Percentiles rank a stretch among this genome's conserved stretches.
phyloP scores from a whole-genome alignment of 1,140 invertebrate species.

The Drosophila biarmipes region DNA sequence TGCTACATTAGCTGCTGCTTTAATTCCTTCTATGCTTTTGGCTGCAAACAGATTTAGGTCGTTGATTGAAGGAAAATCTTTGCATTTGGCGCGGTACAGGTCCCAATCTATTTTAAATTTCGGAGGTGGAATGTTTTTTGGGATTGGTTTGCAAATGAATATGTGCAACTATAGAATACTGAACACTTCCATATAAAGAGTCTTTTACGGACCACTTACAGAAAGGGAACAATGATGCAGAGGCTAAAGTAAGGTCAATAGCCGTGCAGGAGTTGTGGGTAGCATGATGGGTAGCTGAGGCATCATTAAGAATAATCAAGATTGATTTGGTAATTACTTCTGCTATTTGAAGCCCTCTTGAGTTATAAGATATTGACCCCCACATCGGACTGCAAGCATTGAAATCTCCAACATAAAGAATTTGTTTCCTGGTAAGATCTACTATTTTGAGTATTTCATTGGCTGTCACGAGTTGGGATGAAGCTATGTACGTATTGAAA shows the following conservation, averaged over 20 bases:
- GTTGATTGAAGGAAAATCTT: no score
- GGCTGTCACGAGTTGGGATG: no score
- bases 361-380: slow-evolving; percentile 15
- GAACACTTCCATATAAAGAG: slow-evolving; percentile 13
- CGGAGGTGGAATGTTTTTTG: neutral
- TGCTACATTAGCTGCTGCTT: no score
- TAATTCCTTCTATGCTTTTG: no score
- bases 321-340: slow-evolving; percentile 12
- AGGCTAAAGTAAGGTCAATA: slow-evolving; percentile 18
- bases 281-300: slow-evolving; percentile 16
- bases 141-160: neutral
- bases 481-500: no score
- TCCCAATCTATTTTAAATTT: slow-evolving; percentile 10
- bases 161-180: slow-evolving; percentile 1
- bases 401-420: slow-evolving; percentile 27
- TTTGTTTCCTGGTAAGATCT: no score
- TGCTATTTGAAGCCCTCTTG: slow-evolving; percentile 18
- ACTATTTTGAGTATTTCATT: no score
- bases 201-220: slow-evolving; percentile 23
- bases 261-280: slow-evolving; percentile 24
- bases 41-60: no score
- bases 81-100: neutral
- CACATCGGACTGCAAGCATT: slow-evolving; percentile 23
- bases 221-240: slow-evolving; percentile 19
- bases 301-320: slow-evolving; percentile 14